Evolutionary conservation across 35 echinoderm and acorn worm genomes (phyloP).

Genomic region (Diadema setosum): DNA sequence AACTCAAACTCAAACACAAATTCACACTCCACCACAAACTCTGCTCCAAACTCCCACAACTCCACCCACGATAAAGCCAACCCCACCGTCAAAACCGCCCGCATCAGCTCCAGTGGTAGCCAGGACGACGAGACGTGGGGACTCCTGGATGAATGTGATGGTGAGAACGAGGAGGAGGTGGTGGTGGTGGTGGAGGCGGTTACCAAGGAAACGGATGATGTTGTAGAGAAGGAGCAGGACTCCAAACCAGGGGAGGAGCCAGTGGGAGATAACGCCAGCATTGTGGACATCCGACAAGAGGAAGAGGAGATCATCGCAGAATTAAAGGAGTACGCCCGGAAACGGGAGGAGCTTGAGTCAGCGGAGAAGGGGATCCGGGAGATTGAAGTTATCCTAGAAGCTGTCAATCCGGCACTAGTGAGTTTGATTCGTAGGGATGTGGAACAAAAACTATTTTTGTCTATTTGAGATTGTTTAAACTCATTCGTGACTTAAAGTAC

Average conservation of each 20-base stretch:
- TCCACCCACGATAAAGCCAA: not conserved
- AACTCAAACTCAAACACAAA: not conserved
- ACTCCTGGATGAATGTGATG: not conserved
- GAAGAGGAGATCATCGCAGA: not conserved
- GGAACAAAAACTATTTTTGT: too few relatives aligned
- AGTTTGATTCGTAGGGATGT: not conserved
- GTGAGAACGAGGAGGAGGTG: not conserved
- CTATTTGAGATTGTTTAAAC: too few relatives aligned
- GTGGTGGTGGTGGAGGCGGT: not conserved
- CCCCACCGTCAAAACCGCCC: not conserved
- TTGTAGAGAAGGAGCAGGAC: too few relatives aligned
- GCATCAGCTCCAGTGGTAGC: not conserved
- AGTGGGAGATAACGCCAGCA: not conserved
- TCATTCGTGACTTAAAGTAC: too few relatives aligned
- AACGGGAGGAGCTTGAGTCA: slow-evolving; percentile 5
- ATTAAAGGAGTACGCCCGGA: not conserved
- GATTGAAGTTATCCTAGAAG: not conserved
- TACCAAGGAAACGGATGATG: not conserved
- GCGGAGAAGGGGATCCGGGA: slow-evolving; percentile 24
- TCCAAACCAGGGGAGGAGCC: not conserved
- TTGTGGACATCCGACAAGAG: not conserved
- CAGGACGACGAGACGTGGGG: not conserved
- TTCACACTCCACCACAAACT: not conserved
- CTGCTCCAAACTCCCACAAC: not conserved
- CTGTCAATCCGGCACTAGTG: slow-evolving; percentile 16